Conservation (phyloP, 2,113 vertebrate species). For the Pitta sordida region DNA sequence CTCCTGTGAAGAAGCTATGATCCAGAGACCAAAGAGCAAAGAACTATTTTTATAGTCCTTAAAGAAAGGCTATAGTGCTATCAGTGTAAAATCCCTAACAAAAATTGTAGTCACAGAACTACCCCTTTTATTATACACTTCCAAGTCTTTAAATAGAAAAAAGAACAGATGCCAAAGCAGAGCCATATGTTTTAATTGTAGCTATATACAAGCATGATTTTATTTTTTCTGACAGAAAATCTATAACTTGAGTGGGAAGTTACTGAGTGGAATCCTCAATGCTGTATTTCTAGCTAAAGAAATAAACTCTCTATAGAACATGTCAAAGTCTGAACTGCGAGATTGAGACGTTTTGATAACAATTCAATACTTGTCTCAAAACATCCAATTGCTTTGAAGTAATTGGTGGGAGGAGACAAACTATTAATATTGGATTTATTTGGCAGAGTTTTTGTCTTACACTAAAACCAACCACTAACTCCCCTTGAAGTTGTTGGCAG, state of each 20-base stretch:
- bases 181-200: constrained; percentile 72
- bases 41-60: neutral
- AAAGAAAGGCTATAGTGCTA: neutral
- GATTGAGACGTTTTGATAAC: constrained; percentile 58
- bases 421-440: constrained; percentile 28
- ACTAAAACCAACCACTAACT: neutral
- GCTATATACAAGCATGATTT: constrained; percentile 47
- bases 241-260: constrained; percentile 64
- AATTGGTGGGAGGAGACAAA: constrained; percentile 47
- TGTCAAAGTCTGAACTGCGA: constrained; percentile 44
- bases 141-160: constrained; percentile 56
- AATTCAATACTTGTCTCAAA: constrained; percentile 48
- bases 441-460: neutral
- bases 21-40: neutral
- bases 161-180: constrained; percentile 62
- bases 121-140: constrained; percentile 17
- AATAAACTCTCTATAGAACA: constrained; percentile 28
- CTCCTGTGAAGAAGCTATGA: neutral
- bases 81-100: constrained; percentile 13
- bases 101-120: constrained; percentile 1
- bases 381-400: constrained; percentile 33
- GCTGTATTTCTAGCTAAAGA: constrained; percentile 56
- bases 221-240: constrained; percentile 71
- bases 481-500: neutral
- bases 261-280: constrained; percentile 70